Evolutionary conservation across 2,888 invertebrate genomes (phyloP).

Genomic region (Conops quadrifasciatus): DNA sequence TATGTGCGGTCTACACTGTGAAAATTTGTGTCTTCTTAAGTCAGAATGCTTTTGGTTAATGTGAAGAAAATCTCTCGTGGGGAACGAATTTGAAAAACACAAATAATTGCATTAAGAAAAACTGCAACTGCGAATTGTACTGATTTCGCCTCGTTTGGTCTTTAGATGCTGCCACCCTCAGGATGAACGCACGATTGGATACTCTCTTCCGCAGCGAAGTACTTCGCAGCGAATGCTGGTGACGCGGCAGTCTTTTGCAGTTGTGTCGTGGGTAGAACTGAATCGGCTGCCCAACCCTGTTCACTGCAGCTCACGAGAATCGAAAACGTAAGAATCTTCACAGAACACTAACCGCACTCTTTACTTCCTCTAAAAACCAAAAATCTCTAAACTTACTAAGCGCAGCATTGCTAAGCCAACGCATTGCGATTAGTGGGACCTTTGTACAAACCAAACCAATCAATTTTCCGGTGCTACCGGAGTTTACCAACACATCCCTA

Average conservation of each 20-base stretch:
- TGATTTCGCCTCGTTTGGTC: constrained; percentile 17
- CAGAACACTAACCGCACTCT: neutral
- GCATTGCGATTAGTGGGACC: too few species aligned
- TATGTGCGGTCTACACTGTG: neutral
- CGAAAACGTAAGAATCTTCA: constrained; percentile 24
- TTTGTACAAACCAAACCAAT: too few species aligned
- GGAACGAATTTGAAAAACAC: constrained; percentile 28
- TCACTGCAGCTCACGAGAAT: constrained; percentile 23
- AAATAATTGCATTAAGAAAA: constrained; percentile 40
- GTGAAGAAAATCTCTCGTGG: neutral
- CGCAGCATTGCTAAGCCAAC: too few species aligned
- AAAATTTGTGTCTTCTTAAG: neutral
- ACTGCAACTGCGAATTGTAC: constrained; percentile 32
- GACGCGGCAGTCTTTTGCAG: neutral
- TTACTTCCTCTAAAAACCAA: constrained; percentile 13
- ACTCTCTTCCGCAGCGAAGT: neutral
- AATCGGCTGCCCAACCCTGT: neutral
- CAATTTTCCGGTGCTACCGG: too few species aligned
- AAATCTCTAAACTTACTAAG: too few species aligned
- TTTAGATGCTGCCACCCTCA: constrained; percentile 10
- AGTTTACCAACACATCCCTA: too few species aligned
- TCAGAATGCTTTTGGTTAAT: neutral
- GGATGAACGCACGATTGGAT: neutral
- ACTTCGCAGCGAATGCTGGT: neutral
- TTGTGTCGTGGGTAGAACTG: too few species aligned